Percentiles rank a stretch among this genome's conserved stretches.
Conservation (phyloP, 2,113 vertebrate genomes). For the Eolophus roseicapilla region DNA sequence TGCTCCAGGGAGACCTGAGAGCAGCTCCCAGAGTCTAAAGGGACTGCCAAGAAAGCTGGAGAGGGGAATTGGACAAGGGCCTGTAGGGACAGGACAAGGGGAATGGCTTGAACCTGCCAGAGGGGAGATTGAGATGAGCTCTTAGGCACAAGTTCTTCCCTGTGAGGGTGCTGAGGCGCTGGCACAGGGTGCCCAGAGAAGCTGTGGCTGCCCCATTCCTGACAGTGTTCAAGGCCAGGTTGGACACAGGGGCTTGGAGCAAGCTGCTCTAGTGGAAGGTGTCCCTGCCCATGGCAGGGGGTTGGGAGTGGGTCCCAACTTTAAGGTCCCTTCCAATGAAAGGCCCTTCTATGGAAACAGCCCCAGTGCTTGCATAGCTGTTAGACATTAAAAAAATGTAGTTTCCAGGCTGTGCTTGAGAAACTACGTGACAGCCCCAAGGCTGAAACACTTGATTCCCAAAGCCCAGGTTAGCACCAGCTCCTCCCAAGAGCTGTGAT, state of each 20-base stretch:
- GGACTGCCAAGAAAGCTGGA: background rate
- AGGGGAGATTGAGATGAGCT: background rate
- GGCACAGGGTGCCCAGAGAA: no score
- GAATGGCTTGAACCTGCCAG: background rate
- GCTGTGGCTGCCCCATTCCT: no score
- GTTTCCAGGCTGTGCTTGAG: background rate
- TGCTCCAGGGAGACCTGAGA: background rate
- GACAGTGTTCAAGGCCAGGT: background rate
- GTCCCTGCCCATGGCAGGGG: background rate
- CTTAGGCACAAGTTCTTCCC: no score
- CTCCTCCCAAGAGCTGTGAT: background rate
- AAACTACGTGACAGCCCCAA: background rate
- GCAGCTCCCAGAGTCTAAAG: background rate
- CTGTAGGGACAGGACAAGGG: background rate
- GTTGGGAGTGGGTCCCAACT: background rate
- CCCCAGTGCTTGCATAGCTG: no score
- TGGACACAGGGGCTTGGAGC: background rate
- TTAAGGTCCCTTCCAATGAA: background rate
- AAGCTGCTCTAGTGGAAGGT: background rate
- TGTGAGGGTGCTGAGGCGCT: no score
- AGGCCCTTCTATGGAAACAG: background rate
- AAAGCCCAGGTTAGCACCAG: background rate
- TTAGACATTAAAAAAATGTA: background rate
- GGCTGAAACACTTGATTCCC: background rate
- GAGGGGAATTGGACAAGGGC: background rate